Base-by-base conservation (phyloP, 2,888 invertebrate species). In the Dasysyrphus albostriatus region DNA sequence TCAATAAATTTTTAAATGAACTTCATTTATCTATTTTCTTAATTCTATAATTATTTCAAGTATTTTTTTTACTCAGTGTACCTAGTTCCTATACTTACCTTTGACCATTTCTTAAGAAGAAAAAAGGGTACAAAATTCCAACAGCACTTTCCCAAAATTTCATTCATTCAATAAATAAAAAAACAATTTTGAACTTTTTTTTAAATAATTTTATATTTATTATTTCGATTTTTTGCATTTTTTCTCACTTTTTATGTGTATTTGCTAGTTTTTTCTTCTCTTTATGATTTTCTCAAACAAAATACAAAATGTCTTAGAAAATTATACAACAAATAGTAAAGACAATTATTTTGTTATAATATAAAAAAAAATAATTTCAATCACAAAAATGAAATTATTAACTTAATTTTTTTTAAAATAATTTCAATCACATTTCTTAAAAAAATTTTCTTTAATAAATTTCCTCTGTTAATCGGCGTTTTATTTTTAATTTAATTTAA, bases 381-480 rank as follows among this genome's bases (percentile, higher is more conserved):
- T 63, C 42, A 63, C 29, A 44, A 44, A 44, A 29, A 44, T 34
- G 1, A 63, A 42, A 42, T 63, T 12, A 42, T 42, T 29, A 58
- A 29, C n/a, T 16, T 44, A 69, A 56, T 29, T 51, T 19, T 19
- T n/a, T 16, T 19, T 49, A 12, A 49, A 67, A 75, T 72, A 80
- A 75, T 76, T 73, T 81, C 73, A 81, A 85, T 85, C 84, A 81
- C 84, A 79, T 34, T 58, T 58, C 69, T 63, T 67, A 67, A 74
- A 16, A 61, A 58, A 44, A 49, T 83, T 72, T 65, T 34, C 34
- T 47, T 63, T 44, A 51, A 29, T 49, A 69, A 44, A 29, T 32
- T 77, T 58, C 34, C n/a, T 37, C 49, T 47, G 9, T 73, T 32
- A 65, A 49, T 56, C 29, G 51, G 37, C 10, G 58, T 67, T 67